phyloP scores from a whole-genome alignment of 2,888 invertebrate genomes.

The Ophion obscuratus region DNA sequence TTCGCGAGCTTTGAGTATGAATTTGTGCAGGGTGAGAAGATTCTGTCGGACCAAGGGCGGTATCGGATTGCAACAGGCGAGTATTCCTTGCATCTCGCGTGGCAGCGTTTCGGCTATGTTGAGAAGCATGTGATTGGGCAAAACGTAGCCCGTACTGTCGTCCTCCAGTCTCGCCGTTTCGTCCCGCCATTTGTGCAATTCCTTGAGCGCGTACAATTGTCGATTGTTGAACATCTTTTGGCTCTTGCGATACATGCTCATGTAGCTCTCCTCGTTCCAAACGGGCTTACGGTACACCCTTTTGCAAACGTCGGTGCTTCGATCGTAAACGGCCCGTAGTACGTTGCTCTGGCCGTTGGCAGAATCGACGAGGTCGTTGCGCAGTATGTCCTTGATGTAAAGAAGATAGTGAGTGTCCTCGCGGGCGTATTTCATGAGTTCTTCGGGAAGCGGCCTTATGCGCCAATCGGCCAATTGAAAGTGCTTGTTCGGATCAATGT shows the following conservation, averaged over 20 bases:
- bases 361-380: constrained; percentile 89
- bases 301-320: constrained; percentile 91
- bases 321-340: constrained; percentile 89
- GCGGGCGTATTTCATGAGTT: constrained; percentile 93
- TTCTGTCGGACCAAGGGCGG: constrained; percentile 90
- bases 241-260: constrained; percentile 91
- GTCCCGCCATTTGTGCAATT: constrained; percentile 96
- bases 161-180: constrained; percentile 92
- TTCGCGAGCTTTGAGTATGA: constrained; percentile 89
- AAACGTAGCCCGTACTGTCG: constrained; percentile 95
- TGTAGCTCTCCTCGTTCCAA: constrained; percentile 89
- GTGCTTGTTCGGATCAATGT: constrained; percentile 93
- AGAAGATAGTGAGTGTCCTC: constrained; percentile 98
- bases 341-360: constrained; percentile 88
- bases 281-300: constrained; percentile 92
- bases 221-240: constrained; percentile 93
- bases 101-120: constrained; percentile 95
- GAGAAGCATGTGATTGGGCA: constrained; percentile 98
- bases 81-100: constrained; percentile 95
- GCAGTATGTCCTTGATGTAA: constrained; percentile 93
- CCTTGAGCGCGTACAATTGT: constrained; percentile 92
- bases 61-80: constrained; percentile 96
- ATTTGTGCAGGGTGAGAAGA: constrained; percentile 87
- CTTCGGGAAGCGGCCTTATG: constrained; percentile 91
- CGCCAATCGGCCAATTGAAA: constrained; percentile 91